Evolutionary conservation across 2,797 vertebrate genomes (phyloP), one percentile per base, ranked within the genome.

Genomic region (Moxostoma hubbsi): DNA sequence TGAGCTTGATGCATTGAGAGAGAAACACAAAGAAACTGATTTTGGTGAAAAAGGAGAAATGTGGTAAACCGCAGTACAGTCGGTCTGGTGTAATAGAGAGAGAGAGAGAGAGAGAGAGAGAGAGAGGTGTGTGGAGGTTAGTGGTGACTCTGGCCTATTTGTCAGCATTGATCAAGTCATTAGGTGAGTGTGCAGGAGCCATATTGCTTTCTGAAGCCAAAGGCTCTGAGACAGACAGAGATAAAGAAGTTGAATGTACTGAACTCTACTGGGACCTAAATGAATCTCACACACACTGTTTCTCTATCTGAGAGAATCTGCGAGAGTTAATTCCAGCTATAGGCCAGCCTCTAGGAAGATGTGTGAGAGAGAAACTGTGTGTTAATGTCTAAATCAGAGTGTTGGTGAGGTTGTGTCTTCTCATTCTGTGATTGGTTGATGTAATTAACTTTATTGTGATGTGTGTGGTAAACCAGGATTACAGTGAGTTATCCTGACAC

Each of bases 391-490:
- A 36, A 36, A 36, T 5, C 3, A 36, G 53, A 16, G 65, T 63
- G 57, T 18, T 13, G 67, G 15, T 51, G 79, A 72, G 84, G 87
- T 85, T 83, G 88, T 89, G 88, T 86, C 85, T 90, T 80, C 89
- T 89, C 90, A 88, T 89, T 86, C 92, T 92, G 91, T 92, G 92
- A 94, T 94, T 90, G 93, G 93, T 94, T 93, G 91, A 92, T 93
- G 92, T 94, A 93, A 94, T 94, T 93, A 94, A 94, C 92, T 94
- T 89, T 90, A 90, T 88, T 92, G 91, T 93, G 93, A 94, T 94
- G 92, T 93, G 92, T 88, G 87, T 88, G 91, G 92, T 94, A 93
- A 93, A 93, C 92, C 93, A 89, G 93, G 93, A 94, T 93, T 93
- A 92, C 93, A 92, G 92, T 93, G 93, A 63, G 61, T 7, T 36